A percentile compares a stretch with the other conserved stretches of the same genome.
phyloP scores from a whole-genome alignment of 2,113 vertebrate genomes.

The Pipra filicauda region DNA sequence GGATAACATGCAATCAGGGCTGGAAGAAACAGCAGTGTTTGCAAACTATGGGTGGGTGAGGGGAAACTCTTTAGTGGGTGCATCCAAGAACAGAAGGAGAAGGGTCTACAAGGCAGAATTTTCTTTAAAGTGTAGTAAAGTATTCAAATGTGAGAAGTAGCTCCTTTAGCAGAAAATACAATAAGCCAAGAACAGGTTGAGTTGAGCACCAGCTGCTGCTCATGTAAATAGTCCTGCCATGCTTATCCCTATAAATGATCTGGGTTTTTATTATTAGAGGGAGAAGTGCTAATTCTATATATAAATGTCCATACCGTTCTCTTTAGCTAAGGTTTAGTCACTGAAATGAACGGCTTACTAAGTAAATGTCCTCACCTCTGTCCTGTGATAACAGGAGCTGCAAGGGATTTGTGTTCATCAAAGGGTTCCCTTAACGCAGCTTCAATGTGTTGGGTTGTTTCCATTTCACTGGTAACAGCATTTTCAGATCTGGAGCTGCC shows the following conservation, averaged over 20 bases:
- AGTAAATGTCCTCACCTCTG: not conserved
- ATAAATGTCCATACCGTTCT: not conserved
- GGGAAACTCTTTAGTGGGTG: not conserved
- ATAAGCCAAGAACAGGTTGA: not conserved
- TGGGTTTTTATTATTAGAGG: not conserved
- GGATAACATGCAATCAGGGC: constrained; percentile 5
- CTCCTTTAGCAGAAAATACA: not conserved
- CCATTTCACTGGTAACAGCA: not conserved
- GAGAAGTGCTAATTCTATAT: not conserved
- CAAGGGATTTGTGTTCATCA: not conserved
- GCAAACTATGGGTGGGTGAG: not conserved
- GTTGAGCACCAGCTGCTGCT: not conserved
- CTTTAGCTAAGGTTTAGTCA: not conserved
- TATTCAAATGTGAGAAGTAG: not conserved
- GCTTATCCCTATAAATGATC: not conserved
- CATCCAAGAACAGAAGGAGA: not conserved
- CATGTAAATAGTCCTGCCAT: not conserved
- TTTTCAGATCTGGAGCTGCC: not conserved
- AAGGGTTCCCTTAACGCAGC: not conserved
- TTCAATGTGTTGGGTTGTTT: not conserved
- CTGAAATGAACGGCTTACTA: not conserved
- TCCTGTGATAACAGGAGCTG: not conserved
- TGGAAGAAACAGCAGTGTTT: not conserved
- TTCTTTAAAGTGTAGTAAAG: not conserved
- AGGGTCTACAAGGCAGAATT: not conserved